Evolutionary conservation across 2,888 invertebrate species (phyloP), one percentile per base, ranked within the genome.

Genomic region (Apamea sordens): DNA sequence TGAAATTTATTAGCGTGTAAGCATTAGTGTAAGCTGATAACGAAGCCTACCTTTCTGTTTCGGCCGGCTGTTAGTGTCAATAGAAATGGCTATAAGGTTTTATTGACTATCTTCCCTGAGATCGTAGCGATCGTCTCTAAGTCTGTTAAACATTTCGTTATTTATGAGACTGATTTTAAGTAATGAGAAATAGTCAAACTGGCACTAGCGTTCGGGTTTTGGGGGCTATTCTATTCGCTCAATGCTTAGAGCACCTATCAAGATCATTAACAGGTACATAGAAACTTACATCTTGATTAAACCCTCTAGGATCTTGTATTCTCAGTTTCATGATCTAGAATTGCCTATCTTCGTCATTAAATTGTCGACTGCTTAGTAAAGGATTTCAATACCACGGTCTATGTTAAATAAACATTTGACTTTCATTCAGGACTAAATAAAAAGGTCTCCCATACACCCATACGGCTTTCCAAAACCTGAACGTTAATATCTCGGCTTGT

Each of bases 151-250:
- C 86, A 87, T 92, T 93, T 90, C 90, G 95, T 96, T 95, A 90
- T 93, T 95, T 94, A 95, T 94, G 95, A 96, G 96, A 96, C 96
- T 96, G 96, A 96, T 96, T 96, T 96, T 96, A 95, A 93, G 96
- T 96, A 96, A 95, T 94, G 91, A 79, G 84, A 86, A 90, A 92
- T 94, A 93, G 88, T 92, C 93, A 90, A 89, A 88, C 91, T 92
- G 93, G 91, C 93, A 92, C 91, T 90, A 83, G 85, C 89, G 85
- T 89, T 88, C 85, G 89, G 89, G 83, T 90, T 89, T 90, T 90
- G 88, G 88, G 78, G 83, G 77, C 72, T 71, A 28, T 56, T 71
- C 0, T 73, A 50, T 10, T 64, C 36, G 47, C 28, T 76, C 36
- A 53, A 61, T 36, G 41, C 18, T 64, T 67, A 50, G 32, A 74